Evolutionary conservation across 1,140 invertebrate genomes (phyloP).

Genomic region (Saccostrea glomerata): DNA sequence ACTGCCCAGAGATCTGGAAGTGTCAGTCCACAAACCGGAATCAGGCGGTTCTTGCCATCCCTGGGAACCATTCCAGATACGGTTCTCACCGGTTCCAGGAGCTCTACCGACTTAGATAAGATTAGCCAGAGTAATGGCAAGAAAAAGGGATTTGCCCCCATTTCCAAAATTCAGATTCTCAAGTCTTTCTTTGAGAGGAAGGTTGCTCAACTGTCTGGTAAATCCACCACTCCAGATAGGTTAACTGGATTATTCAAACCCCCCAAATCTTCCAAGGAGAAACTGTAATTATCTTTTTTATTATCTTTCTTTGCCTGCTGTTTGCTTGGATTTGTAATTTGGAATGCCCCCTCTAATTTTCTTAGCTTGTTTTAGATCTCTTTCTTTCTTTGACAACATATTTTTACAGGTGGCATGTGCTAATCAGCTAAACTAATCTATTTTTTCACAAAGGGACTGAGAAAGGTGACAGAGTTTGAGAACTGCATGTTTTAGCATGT

Average conservation of each 20-base stretch:
- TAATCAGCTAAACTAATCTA: not conserved
- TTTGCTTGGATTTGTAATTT: conserved; percentile 1
- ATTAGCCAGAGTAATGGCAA: conserved; percentile 6
- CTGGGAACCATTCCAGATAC: conserved; percentile 53
- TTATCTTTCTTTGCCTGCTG: conserved; percentile 36
- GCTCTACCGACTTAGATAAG: conserved; percentile 41
- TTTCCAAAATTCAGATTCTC: conserved; percentile 74
- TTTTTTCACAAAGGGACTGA: not conserved
- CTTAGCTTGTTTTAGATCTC: not conserved
- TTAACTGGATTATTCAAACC: conserved; percentile 48
- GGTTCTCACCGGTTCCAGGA: conserved; percentile 10
- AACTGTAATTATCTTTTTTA: conserved; percentile 40
- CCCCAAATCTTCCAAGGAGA: conserved; percentile 39
- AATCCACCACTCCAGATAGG: conserved; percentile 52
- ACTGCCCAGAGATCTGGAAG: conserved; percentile 50
- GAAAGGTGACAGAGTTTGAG: too few species aligned
- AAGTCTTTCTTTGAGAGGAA: conserved; percentile 76
- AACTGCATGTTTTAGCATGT: too few species aligned
- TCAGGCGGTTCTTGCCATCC: conserved; percentile 48
- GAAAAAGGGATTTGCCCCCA: conserved; percentile 50
- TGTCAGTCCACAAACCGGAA: conserved; percentile 49
- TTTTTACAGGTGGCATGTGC: not conserved
- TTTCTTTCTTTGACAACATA: not conserved
- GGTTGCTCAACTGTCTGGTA: conserved; percentile 66
- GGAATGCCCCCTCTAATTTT: not conserved